Conservation (phyloP, 2,888 invertebrate genomes). For the Callimorpha dominula region DNA sequence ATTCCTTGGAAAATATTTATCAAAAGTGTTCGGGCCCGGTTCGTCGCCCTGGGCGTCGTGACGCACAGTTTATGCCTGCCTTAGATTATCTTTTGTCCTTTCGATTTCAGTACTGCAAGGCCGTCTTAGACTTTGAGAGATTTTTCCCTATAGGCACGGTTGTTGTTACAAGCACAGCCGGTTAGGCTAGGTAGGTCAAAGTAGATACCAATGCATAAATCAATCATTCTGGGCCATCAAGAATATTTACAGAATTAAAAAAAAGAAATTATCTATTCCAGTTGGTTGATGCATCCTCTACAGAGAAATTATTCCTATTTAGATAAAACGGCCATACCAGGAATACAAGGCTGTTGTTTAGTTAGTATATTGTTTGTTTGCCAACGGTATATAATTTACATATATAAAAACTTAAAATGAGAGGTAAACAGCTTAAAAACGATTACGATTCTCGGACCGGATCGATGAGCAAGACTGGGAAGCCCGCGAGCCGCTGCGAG, state of each 20-base stretch:
- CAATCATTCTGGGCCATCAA: background rate
- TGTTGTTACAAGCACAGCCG: background rate
- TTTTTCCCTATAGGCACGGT: no score
- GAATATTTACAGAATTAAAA: background rate
- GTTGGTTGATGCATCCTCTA: background rate
- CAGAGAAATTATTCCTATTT: background rate
- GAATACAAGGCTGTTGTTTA: no score
- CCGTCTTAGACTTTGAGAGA: no score
- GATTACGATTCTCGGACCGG: background rate
- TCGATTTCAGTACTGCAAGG: no score
- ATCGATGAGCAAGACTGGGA: conserved; percentile 8
- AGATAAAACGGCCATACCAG: background rate
- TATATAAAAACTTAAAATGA: background rate
- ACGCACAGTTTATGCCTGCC: no score
- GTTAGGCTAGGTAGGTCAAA: background rate
- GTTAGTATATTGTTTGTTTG: background rate
- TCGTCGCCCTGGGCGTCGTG: no score
- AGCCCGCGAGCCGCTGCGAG: conserved; percentile 32
- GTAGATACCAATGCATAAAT: background rate
- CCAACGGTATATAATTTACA: background rate
- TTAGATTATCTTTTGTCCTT: no score
- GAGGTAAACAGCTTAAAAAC: conserved; percentile 3
- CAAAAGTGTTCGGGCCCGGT: no score
- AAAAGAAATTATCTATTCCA: background rate
- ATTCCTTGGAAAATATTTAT: no score